Conservation (phyloP, 2,113 vertebrate species). For the Psittacula cyanocephala region DNA sequence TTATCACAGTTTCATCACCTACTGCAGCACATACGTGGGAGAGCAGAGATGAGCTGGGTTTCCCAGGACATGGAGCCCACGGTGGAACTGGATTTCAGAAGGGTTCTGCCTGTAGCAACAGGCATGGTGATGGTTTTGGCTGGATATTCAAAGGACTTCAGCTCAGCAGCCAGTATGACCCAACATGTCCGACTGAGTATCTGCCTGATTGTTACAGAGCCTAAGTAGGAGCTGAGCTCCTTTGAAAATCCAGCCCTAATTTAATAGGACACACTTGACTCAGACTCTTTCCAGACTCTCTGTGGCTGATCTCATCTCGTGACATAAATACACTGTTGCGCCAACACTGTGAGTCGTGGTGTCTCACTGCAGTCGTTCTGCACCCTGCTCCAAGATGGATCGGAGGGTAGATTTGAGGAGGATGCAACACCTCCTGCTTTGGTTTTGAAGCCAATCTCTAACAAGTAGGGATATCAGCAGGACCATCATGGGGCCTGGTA, state of each 20-base stretch:
- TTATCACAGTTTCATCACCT: not conserved
- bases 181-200: not conserved
- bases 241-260: slow-evolving; percentile 48
- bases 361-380: not conserved
- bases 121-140: not conserved
- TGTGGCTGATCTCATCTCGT: slow-evolving; percentile 51
- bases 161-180: slow-evolving; percentile 20
- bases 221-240: not conserved
- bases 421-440: not conserved
- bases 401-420: not conserved
- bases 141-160: slow-evolving; percentile 42
- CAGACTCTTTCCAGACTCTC: not conserved
- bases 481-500: not conserved
- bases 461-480: not conserved
- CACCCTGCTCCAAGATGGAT: not conserved
- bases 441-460: not conserved
- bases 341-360: not conserved
- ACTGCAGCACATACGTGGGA: not conserved
- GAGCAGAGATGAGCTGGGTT: not conserved
- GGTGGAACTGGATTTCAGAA: not conserved
- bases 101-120: slow-evolving; percentile 21
- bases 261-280: slow-evolving; percentile 47
- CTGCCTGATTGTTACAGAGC: not conserved
- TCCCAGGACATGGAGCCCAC: not conserved
- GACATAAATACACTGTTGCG: slow-evolving; percentile 2